Base-by-base conservation (phyloP, 2,888 invertebrate genomes). In the Drosophila paracracens region DNA sequence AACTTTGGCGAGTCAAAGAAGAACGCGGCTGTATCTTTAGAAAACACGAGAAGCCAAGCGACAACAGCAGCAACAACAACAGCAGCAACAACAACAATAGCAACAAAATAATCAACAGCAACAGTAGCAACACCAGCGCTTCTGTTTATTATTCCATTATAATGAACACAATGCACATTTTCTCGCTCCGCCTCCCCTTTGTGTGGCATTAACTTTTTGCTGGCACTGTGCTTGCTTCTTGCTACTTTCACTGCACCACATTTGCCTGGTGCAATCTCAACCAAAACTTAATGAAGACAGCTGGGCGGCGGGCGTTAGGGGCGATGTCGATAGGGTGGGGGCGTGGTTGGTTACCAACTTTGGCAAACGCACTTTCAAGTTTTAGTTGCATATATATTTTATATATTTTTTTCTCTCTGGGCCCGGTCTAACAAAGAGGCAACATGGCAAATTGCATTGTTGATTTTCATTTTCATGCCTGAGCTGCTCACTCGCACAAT, bases 391-490 rank as follows among this genome's bases (percentile, higher is more conserved):
- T 62, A 65, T 62, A 70, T 79, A 71, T 60, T 72, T 61, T 67
- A 27, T 43, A 4, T 52, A 13, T 25, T n/a, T 51, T 52, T 29
- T 51, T 46, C 58, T 62, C 68, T 73, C 62, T 43, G 53, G 70
- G 63, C 58, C 73, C 64, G 60, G 46, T 48, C 74, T 56, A 77
- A 72, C 76, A 73, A 83, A 74, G 81, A 66, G 74, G 76, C 83
- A 83, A 83, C 85, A 74, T 76, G 74, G 88, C 88, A 90, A 87
- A 90, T 90, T 89, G 90, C 88, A 90, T 90, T 90, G 90, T 88
- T 88, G 83, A 88, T 88, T 90, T 88, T 90, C 78, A 88, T 88
- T 88, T 88, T 88, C 85, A 90, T 89, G 87, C 90, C 89, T 86
- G 74, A 79, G 75, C 74, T 72, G 54, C 61, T 51, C 35, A 50